Base-by-base conservation (phyloP, 2,888 invertebrate genomes). In the Brenthis ino region DNA sequence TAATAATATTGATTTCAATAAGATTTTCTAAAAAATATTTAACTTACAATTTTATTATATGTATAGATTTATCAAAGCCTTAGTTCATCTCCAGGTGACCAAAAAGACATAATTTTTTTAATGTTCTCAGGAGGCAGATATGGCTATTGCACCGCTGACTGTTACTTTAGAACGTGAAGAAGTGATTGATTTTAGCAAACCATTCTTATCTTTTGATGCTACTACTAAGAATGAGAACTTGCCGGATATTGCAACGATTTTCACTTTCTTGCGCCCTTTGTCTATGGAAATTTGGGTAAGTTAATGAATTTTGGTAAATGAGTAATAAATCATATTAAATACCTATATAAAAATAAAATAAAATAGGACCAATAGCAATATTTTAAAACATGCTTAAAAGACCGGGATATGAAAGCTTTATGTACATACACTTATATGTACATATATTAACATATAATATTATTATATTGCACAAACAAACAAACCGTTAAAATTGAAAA, bases 241-340 rank as follows among this genome's bases (percentile, higher is more conserved):
- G 78, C 96, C 97, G 84, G 96, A 96, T 81, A 95, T 96, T 79
- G 96, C 97, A 11, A 96, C 97, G 1, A 97, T 99, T 68, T 99
- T 99, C 91, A 98, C 98, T 80, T 99, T 99, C 91, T 95, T 99
- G 88, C 96, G 97, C 88, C 99, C 99, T 33, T 94, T 99, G 73
- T 98, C 98, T 69, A 96, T 96, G 81, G 98, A 99, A 93, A 98
- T 99, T 86, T 99, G 99, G 99, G 98, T 99, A 89, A 96, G 95
- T 85, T 65, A 2, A 11, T 47, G 20, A 50, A 66, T 28, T 2
- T 14, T 55, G 13, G 12, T 2, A 16, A 8, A 24, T 3, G 24
- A 24, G 24, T 24, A 0, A 3, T 24, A 24, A 24, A 24, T 24
- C 3, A 24, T 24, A 24, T 24, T 24, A 24, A 24, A 24, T 24